Conservation (phyloP, 2,888 invertebrate genomes). For the Chirona hameri region DNA sequence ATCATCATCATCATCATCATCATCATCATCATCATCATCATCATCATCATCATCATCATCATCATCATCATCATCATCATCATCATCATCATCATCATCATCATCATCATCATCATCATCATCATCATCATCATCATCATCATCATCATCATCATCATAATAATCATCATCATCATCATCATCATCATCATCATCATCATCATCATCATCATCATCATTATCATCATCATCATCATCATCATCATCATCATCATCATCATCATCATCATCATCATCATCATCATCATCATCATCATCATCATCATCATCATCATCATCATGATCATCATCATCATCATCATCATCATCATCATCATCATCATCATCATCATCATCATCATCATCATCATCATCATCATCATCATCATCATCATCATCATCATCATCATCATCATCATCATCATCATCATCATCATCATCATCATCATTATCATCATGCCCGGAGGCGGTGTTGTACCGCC, state of each 20-base stretch:
- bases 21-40: slow-evolving; percentile 22
- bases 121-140: slow-evolving; percentile 22
- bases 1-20: slow-evolving; percentile 22
- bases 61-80: slow-evolving; percentile 22
- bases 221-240: too few relatives aligned
- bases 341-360: too few relatives aligned
- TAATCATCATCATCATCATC: too few relatives aligned
- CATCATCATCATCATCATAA: too few relatives aligned
- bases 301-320: slow-evolving; percentile 22
- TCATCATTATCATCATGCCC: too few relatives aligned
- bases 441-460: too few relatives aligned
- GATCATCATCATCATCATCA: slow-evolving; percentile 11
- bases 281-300: slow-evolving; percentile 22
- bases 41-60: slow-evolving; percentile 22
- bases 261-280: slow-evolving; percentile 22
- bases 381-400: too few relatives aligned
- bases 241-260: slow-evolving; percentile 22
- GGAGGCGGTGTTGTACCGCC: too few relatives aligned
- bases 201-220: slow-evolving; percentile 22
- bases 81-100: slow-evolving; percentile 22
- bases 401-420: too few relatives aligned
- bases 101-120: slow-evolving; percentile 22
- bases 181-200: slow-evolving; percentile 22
- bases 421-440: too few relatives aligned
- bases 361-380: too few relatives aligned